A percentile compares a stretch with the other conserved stretches of the same genome.
Conservation (phyloP, 1,140 invertebrate species). For the Caenorhabditis brenneri region DNA sequence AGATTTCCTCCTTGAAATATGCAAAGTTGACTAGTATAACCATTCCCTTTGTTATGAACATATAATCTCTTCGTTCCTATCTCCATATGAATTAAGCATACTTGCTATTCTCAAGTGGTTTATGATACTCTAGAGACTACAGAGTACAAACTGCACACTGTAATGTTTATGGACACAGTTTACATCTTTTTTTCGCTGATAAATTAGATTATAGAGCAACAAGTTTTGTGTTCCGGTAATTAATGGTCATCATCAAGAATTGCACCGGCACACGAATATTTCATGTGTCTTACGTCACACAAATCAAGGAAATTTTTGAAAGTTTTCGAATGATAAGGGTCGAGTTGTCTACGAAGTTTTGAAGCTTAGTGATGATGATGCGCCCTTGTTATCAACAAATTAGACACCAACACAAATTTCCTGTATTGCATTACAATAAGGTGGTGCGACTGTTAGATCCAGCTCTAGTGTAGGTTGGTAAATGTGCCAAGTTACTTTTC, state of each 20-base stretch:
- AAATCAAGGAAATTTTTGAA: slow-evolving; percentile 33
- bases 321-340: slow-evolving; percentile 5
- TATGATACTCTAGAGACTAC: background rate
- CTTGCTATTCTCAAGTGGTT: background rate
- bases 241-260: slow-evolving; percentile 10
- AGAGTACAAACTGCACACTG: background rate
- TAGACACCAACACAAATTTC: slow-evolving; percentile 4
- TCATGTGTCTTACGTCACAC: background rate
- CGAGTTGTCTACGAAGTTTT: slow-evolving; percentile 34
- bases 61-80: background rate
- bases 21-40: background rate
- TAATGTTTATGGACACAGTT: background rate
- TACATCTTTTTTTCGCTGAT: background rate
- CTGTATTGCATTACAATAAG: background rate
- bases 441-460: background rate
- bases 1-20: too few relatives aligned
- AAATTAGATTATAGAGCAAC: background rate
- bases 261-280: background rate
- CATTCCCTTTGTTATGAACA: background rate
- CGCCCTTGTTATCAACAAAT: background rate
- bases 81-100: background rate
- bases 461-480: background rate
- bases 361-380: slow-evolving; percentile 21
- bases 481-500: background rate
- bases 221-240: slow-evolving; percentile 25